Evolutionary conservation across 2,113 vertebrate genomes (phyloP).

Genomic region (Isurus oxyrinchus): DNA sequence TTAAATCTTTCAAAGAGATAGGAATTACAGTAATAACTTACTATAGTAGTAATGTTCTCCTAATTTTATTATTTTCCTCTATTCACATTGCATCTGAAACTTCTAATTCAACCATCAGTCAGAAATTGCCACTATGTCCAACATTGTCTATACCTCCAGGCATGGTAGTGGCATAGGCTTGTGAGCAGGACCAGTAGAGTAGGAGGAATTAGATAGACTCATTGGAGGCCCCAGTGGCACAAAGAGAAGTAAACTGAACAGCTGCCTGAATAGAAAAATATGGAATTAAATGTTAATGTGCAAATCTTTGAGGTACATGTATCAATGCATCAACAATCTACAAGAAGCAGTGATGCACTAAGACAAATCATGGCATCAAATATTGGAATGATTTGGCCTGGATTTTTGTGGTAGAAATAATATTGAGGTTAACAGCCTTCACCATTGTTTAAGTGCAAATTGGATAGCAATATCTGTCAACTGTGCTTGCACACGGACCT

Average conservation of each 20-base stretch:
- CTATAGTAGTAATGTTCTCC: not conserved
- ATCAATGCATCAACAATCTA: not conserved
- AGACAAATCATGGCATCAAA: not conserved
- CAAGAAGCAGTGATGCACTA: not conserved
- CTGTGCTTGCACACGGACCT: too few relatives aligned
- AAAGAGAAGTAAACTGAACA: not conserved
- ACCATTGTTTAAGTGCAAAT: not conserved
- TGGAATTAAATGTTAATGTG: not conserved
- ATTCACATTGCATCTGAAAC: not conserved
- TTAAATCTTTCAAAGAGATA: constrained; percentile 7
- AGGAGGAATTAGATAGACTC: not conserved
- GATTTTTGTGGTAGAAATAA: not conserved
- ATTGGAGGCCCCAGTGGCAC: not conserved
- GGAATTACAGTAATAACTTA: not conserved
- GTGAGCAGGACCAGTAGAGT: not conserved
- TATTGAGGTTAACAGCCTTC: not conserved
- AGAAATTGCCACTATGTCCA: not conserved
- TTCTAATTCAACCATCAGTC: not conserved
- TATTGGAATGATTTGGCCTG: not conserved
- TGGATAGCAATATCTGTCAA: not conserved
- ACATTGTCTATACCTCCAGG: not conserved
- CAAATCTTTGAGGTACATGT: not conserved
- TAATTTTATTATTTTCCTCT: not conserved
- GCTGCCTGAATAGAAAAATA: not conserved
- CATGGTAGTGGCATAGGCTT: not conserved